Percentiles rank a stretch among this genome's conserved stretches.
These are phyloP conservation scores for Scomber japonicus DNA, from an alignment of 2,113 vertebrate species.

Conservation along the genomic window DNA sequence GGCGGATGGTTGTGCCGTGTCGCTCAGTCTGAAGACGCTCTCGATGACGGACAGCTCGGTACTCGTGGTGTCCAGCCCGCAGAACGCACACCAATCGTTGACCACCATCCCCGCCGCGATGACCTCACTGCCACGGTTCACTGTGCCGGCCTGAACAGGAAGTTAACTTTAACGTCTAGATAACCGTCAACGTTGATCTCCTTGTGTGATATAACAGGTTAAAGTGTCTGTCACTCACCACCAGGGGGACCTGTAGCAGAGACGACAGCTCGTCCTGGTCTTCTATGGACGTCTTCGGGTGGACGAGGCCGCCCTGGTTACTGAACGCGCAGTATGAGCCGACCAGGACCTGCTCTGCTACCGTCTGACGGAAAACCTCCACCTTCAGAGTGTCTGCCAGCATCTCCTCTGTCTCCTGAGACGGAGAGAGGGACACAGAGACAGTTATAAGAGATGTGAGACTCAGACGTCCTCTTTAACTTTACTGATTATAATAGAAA, in stretches of 20 bases:
- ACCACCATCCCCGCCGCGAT: slow-evolving; percentile 96
- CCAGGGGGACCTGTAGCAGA: slow-evolving; percentile 95
- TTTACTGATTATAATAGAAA: no score
- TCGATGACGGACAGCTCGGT: slow-evolving; percentile 97
- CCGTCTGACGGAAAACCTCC: slow-evolving; percentile 97
- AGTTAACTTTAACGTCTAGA: neutral
- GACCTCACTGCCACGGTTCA: slow-evolving; percentile 98
- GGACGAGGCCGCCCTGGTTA: slow-evolving; percentile 96
- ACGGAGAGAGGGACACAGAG: no score
- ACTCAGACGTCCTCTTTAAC: no score
- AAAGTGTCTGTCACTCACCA: slow-evolving; percentile 87
- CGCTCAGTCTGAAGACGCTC: slow-evolving; percentile 93
- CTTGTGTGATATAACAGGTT: no score
- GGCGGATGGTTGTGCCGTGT: slow-evolving; percentile 90
- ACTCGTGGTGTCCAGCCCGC: slow-evolving; percentile 97
- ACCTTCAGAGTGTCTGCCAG: slow-evolving; percentile 96
- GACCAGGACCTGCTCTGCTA: slow-evolving; percentile 96
- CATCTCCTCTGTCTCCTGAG: slow-evolving; percentile 97
- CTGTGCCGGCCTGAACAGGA: slow-evolving; percentile 90
- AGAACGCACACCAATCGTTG: slow-evolving; percentile 98
- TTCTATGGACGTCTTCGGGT: slow-evolving; percentile 95
- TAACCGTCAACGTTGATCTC: no score
- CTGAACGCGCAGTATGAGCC: slow-evolving; percentile 97
- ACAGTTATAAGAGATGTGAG: neutral
- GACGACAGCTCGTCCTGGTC: slow-evolving; percentile 98